Conservation (phyloP, 2,888 invertebrate genomes). For the Noctua janthina region DNA sequence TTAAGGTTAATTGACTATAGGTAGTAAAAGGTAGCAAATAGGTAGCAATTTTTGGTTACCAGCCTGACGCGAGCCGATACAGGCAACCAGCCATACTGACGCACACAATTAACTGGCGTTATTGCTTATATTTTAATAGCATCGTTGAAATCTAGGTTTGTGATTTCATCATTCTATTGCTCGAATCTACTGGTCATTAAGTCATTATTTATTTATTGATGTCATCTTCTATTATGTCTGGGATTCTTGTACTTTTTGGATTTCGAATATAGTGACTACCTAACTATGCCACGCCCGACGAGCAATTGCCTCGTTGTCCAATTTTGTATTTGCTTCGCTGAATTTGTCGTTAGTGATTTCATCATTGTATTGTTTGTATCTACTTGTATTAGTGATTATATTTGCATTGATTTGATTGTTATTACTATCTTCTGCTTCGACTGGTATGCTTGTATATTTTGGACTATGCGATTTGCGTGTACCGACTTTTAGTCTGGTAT, state of each 20-base stretch:
- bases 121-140: constrained; percentile 13
- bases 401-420: not conserved
- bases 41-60: too few relatives aligned
- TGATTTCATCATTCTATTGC: not conserved
- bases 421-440: not conserved
- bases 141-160: not conserved
- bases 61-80: too few relatives aligned
- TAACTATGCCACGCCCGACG: not conserved
- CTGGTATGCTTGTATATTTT: not conserved
- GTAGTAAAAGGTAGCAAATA: too few relatives aligned
- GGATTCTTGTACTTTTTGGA: not conserved
- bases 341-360: constrained; percentile 11
- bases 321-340: constrained; percentile 7
- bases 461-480: too few relatives aligned
- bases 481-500: not conserved
- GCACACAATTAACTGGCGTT: constrained; percentile 2
- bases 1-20: too few relatives aligned
- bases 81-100: too few relatives aligned
- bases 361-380: not conserved
- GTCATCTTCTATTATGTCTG: not conserved
- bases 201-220: not conserved
- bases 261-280: not conserved
- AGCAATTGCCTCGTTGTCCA: not conserved
- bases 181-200: not conserved
- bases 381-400: not conserved